Conservation (phyloP, 2,113 vertebrate species). For the Bos javanicus region DNA sequence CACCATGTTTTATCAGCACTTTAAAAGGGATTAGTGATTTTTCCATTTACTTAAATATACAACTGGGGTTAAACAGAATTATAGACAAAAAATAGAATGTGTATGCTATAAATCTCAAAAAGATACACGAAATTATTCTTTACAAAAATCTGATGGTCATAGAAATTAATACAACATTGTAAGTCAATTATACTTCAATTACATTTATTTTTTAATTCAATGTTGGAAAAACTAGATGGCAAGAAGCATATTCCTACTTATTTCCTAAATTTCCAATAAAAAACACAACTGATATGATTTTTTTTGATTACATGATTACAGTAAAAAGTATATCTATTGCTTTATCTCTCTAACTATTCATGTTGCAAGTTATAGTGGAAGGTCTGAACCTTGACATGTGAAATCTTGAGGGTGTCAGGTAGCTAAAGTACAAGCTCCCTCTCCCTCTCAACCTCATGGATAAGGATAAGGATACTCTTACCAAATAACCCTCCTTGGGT, state of each 20-base stretch:
- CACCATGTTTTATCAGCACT: neutral
- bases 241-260: neutral
- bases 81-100: neutral
- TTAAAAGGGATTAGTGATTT: neutral
- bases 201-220: neutral
- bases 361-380: neutral
- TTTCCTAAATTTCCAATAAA: neutral
- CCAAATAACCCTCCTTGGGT: neutral
- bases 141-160: neutral
- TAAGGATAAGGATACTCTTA: accelerated
- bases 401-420: neutral
- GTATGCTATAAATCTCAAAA: neutral
- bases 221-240: neutral
- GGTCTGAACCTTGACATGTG: neutral
- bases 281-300: neutral
- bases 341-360: neutral
- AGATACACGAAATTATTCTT: neutral
- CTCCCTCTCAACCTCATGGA: neutral
- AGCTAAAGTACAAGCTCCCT: neutral
- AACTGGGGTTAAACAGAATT: neutral
- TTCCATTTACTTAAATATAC: neutral
- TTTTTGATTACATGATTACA: neutral
- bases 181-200: neutral
- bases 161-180: neutral
- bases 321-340: neutral